phyloP scores from a whole-genome alignment of 1,140 invertebrate genomes.

The Aphelenchoides avenae region DNA sequence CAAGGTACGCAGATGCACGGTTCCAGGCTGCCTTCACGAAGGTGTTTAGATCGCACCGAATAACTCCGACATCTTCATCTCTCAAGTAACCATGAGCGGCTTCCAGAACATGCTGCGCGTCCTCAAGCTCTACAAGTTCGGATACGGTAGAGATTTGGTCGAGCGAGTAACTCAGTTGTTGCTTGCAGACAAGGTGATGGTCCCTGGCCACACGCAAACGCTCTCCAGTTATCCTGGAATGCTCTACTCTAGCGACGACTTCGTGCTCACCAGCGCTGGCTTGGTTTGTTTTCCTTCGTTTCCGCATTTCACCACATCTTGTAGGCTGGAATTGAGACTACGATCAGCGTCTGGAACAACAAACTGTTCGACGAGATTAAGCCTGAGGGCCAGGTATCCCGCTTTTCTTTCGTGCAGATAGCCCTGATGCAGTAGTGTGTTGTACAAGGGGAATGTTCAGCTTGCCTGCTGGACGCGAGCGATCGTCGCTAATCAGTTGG shows the following conservation, averaged over 20 bases:
- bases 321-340: constrained; percentile 68
- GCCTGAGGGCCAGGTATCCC: constrained; percentile 62
- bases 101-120: constrained; percentile 81
- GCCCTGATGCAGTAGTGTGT: too few relatives aligned
- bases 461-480: constrained; percentile 69
- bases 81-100: constrained; percentile 71
- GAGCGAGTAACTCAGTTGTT: neutral
- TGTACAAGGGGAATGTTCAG: constrained; percentile 64
- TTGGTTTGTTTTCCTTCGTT: constrained; percentile 61
- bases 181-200: constrained; percentile 30
- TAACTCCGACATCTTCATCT: constrained; percentile 65
- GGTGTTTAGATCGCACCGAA: constrained; percentile 51
- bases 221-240: constrained; percentile 84
- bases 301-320: constrained; percentile 10
- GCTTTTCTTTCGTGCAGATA: neutral
- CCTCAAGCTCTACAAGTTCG: constrained; percentile 81
- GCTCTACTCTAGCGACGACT: constrained; percentile 80
- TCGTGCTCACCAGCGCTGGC: constrained; percentile 70
- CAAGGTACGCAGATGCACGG: constrained; percentile 58
- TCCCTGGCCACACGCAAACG: constrained; percentile 68
- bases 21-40: neutral
- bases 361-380: constrained; percentile 65
- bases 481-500: constrained; percentile 79
- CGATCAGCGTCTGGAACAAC: constrained; percentile 70
- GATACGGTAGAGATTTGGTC: constrained; percentile 62